These are phyloP conservation scores for Scolopax rusticola DNA, from an alignment of 2,797 vertebrate genomes.

Conservation along the genomic window DNA sequence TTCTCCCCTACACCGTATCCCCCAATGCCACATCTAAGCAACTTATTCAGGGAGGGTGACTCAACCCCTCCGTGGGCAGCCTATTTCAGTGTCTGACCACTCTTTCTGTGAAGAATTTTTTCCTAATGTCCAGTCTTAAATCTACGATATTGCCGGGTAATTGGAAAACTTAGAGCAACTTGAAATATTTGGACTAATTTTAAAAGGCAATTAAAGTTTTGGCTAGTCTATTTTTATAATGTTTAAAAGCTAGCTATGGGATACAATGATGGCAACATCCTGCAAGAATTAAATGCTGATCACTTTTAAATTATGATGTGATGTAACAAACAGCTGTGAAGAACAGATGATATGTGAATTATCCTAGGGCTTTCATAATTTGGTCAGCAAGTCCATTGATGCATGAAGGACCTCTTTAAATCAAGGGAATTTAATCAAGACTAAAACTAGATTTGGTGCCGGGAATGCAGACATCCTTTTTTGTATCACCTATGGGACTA, in stretches of 20 bases:
- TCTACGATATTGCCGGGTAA: not conserved
- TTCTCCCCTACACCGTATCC: too few relatives aligned
- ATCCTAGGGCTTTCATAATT: not conserved
- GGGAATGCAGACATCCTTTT: not conserved
- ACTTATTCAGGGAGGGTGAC: too few relatives aligned
- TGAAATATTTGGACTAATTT: not conserved
- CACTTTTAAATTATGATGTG: not conserved
- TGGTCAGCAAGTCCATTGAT: not conserved
- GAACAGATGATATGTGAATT: slow-evolving; percentile 24
- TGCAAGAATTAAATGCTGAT: not conserved
- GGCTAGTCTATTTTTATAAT: not conserved
- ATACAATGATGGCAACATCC: not conserved
- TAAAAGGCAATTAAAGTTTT: not conserved
- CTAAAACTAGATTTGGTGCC: not conserved
- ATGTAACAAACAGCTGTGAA: slow-evolving; percentile 26
- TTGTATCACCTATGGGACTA: not conserved
- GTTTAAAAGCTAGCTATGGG: not conserved
- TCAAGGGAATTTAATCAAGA: not conserved
- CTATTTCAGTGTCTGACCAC: too few relatives aligned
- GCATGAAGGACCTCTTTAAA: slow-evolving; percentile 32
- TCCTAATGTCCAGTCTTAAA: too few relatives aligned
- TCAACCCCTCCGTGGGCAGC: too few relatives aligned
- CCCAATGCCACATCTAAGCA: too few relatives aligned
- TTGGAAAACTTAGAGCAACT: not conserved
- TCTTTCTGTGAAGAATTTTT: too few relatives aligned